Evolutionary conservation across 64 coral and sea anemone genomes (phyloP), one percentile per base, ranked within the genome.

Genomic region (Anthopleura sola): DNA sequence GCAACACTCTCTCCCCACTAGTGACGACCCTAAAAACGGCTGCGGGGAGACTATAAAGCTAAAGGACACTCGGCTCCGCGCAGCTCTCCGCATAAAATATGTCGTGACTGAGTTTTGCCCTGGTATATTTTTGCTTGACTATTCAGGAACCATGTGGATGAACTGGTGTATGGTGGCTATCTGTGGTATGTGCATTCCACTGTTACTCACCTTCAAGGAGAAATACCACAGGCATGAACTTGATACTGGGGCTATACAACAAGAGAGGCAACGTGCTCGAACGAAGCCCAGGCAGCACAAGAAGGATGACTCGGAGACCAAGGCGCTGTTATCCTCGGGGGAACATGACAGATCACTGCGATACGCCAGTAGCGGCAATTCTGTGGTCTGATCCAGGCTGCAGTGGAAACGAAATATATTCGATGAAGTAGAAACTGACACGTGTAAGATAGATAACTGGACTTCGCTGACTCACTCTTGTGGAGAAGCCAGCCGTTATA

Each of bases 151-250:
- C 23, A 87, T 96, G 49, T 96, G 94, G 94, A 96, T 96, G 94
- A 96, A 96, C 55, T 96, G 94, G 94, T 90, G 94, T 48, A 75
- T 96, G 77, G 94, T 96, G 32, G 94, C 64, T 6, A 87, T 96
- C 13, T 96, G 94, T 51, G 94, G 39, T 24, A 77, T 88, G 7
- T 96, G 94, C 21, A 96, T 96, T 69, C 94, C 94, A 10, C 68
- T 96, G 1, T 66, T 96, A 51, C 79, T 96, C 56, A 49, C 92
- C 13, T 96, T 96, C 66, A 85, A 88, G 38, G 94, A 96, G 55
- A 86, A 83, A 36, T 96, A 96, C 55, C 82, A 90, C 28, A 85
- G 94, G 15, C 39, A 89, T 24, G 84, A 96, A 34, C 78, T 96
- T 4, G 94, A 96, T 69, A 84, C 87, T 32, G 51, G 46, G 7